Evolutionary conservation across 2,797 vertebrate species (phyloP).

Genomic region (Intellagama lesueurii): DNA sequence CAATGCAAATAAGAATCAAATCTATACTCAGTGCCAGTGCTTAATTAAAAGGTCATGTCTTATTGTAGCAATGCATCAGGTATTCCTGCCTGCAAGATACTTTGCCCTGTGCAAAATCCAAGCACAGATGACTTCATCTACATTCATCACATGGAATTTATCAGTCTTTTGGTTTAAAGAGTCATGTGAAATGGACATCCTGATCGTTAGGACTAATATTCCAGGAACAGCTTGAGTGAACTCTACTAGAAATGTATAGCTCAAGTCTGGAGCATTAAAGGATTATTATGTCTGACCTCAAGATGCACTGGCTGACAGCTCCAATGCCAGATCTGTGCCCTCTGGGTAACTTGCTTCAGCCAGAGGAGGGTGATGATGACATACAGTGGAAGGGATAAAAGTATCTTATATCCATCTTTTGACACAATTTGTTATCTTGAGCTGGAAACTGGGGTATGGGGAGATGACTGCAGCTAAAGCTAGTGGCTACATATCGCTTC

Average conservation of each 20-base stretch:
- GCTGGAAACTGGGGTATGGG: background rate
- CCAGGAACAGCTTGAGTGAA: background rate
- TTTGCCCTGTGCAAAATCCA: background rate
- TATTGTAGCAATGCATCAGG: background rate
- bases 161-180: background rate
- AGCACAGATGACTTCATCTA: background rate
- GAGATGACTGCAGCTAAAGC: background rate
- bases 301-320: background rate
- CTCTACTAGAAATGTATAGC: background rate
- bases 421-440: background rate
- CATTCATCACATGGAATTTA: background rate
- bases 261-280: background rate
- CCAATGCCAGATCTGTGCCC: too few species aligned
- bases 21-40: background rate
- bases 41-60: background rate
- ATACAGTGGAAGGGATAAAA: background rate
- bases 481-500: background rate
- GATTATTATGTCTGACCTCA: background rate
- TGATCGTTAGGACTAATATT: background rate
- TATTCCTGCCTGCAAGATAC: background rate
- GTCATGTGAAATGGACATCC: background rate
- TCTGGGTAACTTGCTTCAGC: background rate
- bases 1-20: background rate
- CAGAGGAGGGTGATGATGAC: too few species aligned
- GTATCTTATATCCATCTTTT: background rate